Percentiles rank a stretch among this genome's conserved stretches.
These are phyloP conservation scores for Dastarcus helophoroides DNA, from an alignment of 2,888 invertebrate genomes.

Conservation along the genomic window DNA sequence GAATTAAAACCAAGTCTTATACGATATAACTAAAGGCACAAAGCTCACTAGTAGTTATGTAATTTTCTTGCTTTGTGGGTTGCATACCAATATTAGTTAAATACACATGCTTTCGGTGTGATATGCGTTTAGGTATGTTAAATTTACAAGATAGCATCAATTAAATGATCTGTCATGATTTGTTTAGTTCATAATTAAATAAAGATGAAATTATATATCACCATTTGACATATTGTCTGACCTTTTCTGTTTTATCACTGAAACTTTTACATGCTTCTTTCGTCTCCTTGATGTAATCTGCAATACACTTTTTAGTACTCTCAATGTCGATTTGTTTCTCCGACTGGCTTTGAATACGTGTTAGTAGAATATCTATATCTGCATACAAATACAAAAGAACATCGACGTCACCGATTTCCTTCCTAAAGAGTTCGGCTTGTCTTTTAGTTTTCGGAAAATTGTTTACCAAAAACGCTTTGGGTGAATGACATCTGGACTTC, in stretches of 20 bases:
- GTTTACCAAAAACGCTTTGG: constrained; percentile 43
- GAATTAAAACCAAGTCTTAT: too few species aligned
- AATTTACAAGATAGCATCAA: too few species aligned
- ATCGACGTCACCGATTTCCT: constrained; percentile 28
- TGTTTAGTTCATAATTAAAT: too few species aligned
- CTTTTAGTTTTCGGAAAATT: constrained; percentile 45
- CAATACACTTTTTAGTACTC: constrained; percentile 15
- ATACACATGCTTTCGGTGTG: too few species aligned
- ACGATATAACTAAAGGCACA: too few species aligned
- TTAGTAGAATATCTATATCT: constrained; percentile 20
- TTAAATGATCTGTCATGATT: too few species aligned
- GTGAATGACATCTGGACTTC: constrained; percentile 30
- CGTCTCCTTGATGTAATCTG: constrained; percentile 21
- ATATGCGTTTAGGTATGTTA: too few species aligned
- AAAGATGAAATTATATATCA: too few species aligned
- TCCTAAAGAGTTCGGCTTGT: constrained; percentile 28
- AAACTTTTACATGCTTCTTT: constrained; percentile 18
- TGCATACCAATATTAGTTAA: too few species aligned
- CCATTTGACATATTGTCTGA: constrained; percentile 6
- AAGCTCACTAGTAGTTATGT: too few species aligned
- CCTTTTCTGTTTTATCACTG: constrained; percentile 20
- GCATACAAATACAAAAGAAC: constrained; percentile 27
- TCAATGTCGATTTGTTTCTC: constrained; percentile 14
- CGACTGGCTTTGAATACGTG: constrained; percentile 14
- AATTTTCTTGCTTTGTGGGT: too few species aligned